These are phyloP conservation scores for Sarcophilus harrisii DNA, from an alignment of 2,797 vertebrate species.

Conservation along the genomic window DNA sequence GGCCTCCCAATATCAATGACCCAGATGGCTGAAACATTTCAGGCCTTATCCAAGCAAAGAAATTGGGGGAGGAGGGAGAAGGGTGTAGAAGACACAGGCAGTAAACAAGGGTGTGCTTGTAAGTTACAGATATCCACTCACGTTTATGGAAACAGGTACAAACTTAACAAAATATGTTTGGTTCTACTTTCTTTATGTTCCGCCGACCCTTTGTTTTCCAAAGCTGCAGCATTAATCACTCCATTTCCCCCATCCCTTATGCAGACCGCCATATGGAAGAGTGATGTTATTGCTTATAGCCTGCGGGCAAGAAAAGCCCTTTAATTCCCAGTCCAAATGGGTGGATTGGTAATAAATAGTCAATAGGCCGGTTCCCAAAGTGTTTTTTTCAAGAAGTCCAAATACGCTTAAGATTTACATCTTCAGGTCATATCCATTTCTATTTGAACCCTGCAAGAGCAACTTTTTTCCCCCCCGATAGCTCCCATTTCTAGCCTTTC, in stretches of 20 bases:
- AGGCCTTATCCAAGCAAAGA: conserved; percentile 45
- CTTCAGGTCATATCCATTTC: neutral
- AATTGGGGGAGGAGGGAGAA: conserved; percentile 14
- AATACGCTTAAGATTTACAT: conserved; percentile 16
- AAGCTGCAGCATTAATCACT: conserved; percentile 18
- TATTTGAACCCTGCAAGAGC: neutral
- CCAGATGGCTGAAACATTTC: neutral
- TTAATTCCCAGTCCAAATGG: conserved; percentile 7
- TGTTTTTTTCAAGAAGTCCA: neutral
- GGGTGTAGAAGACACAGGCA: conserved; percentile 23
- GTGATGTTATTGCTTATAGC: neutral
- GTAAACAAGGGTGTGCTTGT: neutral
- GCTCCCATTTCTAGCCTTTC: neutral
- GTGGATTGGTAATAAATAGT: conserved; percentile 5
- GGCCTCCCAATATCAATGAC: conserved; percentile 11
- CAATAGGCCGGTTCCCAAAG: neutral
- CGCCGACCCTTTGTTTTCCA: neutral
- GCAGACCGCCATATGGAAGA: neutral
- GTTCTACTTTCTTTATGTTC: conserved; percentile 18
- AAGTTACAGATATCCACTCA: conserved; percentile 38
- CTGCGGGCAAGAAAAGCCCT: neutral
- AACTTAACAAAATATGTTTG: neutral
- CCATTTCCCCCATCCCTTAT: neutral
- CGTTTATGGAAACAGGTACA: conserved; percentile 59
- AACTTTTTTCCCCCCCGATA: neutral